These are phyloP conservation scores for Melanotaenia trifasciata DNA, from an alignment of 2,797 vertebrate genomes.

Conservation along the genomic window DNA sequence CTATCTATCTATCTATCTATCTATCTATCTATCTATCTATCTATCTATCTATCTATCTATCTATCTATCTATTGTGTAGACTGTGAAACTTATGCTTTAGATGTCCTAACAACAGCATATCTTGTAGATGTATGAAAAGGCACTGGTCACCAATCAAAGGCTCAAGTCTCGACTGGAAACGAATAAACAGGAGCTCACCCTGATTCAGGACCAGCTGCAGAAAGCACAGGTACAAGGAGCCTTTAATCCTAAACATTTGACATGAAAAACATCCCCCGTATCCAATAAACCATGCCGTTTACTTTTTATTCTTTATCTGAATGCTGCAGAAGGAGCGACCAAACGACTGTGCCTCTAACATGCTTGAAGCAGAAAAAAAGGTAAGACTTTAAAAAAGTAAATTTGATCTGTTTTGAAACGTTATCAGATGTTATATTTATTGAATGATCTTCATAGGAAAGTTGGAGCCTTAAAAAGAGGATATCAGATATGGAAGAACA, in stretches of 20 bases:
- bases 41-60: background rate
- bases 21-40: background rate
- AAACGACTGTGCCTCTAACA: constrained; percentile 79
- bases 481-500: constrained; percentile 96
- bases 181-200: constrained; percentile 87
- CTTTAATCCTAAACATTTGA: background rate
- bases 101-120: constrained; percentile 25
- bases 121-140: constrained; percentile 90
- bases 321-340: constrained; percentile 48
- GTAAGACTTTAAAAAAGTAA: constrained; percentile 62
- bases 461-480: constrained; percentile 88
- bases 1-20: background rate
- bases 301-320: constrained; percentile 19
- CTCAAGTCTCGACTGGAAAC: constrained; percentile 91
- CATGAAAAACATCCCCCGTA: background rate
- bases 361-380: constrained; percentile 91
- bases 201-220: constrained; percentile 89
- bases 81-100: background rate
- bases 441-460: constrained; percentile 81
- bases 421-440: constrained; percentile 13
- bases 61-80: background rate
- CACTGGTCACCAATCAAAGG: constrained; percentile 90
- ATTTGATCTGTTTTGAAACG: background rate
- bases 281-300: background rate
- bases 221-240: constrained; percentile 85